Conservation (phyloP, 2,797 vertebrate genomes). For the Enteromius trimaculatus region DNA sequence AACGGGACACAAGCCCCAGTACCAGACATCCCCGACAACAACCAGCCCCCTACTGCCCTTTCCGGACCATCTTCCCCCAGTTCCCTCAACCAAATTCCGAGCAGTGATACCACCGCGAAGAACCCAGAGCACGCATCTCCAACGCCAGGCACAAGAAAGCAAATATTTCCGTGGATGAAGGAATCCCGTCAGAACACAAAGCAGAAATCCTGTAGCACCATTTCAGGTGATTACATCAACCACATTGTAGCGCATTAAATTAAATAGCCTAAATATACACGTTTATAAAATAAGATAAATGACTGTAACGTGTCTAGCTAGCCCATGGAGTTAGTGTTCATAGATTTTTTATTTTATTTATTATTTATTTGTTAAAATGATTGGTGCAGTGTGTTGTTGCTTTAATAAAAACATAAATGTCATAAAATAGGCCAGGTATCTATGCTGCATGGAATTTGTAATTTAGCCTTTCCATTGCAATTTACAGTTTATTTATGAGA, state of each 20-base stretch:
- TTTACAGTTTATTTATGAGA: background rate
- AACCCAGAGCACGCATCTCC: constrained; percentile 86
- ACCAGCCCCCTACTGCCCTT: constrained; percentile 77
- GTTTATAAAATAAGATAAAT: background rate
- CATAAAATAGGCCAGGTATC: background rate
- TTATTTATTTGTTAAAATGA: background rate
- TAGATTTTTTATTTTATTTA: background rate
- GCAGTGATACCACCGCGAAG: constrained; percentile 82
- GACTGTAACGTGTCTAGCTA: background rate
- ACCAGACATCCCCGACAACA: constrained; percentile 71
- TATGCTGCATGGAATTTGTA: background rate
- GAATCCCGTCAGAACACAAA: constrained; percentile 97
- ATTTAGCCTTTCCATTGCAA: background rate
- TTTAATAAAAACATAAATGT: background rate
- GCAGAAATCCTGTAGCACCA: constrained; percentile 95
- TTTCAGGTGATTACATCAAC: constrained; percentile 83
- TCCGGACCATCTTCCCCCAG: constrained; percentile 81
- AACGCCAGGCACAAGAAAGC: constrained; percentile 85
- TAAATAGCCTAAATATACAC: no score
- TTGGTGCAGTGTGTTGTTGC: background rate
- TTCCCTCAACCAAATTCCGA: constrained; percentile 86
- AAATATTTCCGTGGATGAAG: constrained; percentile 99
- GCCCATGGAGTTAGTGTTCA: background rate
- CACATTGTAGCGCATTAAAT: background rate
- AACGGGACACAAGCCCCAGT: constrained; percentile 80